These are phyloP conservation scores for Sebastes vulpes DNA, from an alignment of 2,797 vertebrate species.

Conservation along the genomic window DNA sequence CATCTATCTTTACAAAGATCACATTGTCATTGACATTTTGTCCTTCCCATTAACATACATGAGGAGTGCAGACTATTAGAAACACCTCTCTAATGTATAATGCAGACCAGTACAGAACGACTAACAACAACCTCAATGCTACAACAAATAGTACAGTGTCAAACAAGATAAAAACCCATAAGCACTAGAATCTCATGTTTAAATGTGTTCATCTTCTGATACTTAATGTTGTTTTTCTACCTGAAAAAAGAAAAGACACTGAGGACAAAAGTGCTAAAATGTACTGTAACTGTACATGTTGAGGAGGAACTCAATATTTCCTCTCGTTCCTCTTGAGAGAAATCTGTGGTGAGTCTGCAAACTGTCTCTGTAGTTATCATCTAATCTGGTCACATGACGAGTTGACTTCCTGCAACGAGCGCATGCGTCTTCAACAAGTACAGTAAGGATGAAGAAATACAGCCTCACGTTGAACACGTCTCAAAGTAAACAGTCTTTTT, in stretches of 20 bases:
- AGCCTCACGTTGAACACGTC: not conserved
- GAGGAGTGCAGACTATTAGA: not conserved
- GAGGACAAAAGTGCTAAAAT: not conserved
- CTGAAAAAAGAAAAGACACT: not conserved
- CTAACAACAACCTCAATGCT: too few species aligned
- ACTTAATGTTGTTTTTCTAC: not conserved
- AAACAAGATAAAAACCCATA: not conserved
- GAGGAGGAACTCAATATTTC: not conserved
- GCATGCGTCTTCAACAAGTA: not conserved
- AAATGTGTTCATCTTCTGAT: not conserved
- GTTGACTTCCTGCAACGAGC: slow-evolving; percentile 1
- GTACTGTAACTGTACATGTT: not conserved
- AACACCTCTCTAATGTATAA: not conserved
- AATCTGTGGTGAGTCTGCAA: not conserved
- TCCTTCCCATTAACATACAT: not conserved
- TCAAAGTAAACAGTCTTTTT: slow-evolving; percentile 4
- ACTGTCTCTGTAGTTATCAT: not conserved
- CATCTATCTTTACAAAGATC: not conserved
- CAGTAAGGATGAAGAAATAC: not conserved
- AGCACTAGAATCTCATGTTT: not conserved
- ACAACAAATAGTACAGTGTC: too few species aligned
- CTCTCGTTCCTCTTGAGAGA: not conserved
- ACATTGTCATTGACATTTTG: not conserved
- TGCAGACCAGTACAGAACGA: too few species aligned
- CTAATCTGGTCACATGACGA: not conserved